Conservation (phyloP, 2,888 invertebrate genomes). For the Invenusta paracnida region DNA sequence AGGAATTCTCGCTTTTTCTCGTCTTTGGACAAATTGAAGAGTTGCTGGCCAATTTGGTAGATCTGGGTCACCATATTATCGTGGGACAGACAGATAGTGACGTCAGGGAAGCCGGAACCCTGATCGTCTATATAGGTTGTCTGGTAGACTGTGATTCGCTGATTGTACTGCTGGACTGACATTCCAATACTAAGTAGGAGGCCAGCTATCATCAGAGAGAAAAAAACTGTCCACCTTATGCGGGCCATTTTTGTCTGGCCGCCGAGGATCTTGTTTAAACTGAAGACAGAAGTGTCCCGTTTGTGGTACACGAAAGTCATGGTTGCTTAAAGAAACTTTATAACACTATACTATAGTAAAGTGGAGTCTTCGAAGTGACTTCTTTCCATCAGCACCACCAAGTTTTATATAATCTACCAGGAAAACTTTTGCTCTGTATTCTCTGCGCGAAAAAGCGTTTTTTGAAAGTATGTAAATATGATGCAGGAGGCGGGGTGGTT, state of each 20-base stretch:
- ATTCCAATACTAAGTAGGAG: background rate
- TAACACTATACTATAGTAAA: no score
- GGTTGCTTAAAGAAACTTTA: no score
- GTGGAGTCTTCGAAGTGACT: no score
- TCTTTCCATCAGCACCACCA: no score
- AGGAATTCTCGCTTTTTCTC: background rate
- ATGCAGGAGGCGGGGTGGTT: no score
- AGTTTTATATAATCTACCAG: no score
- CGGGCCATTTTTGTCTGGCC: background rate
- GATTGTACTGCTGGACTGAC: background rate
- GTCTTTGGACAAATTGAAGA: background rate
- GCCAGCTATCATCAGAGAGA: background rate
- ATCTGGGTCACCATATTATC: background rate
- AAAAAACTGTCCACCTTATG: background rate
- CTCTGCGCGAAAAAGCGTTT: no score
- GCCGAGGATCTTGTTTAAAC: background rate
- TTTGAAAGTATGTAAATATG: no score
- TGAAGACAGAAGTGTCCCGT: background rate
- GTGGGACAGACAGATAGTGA: background rate
- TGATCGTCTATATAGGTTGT: background rate
- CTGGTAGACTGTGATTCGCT: background rate
- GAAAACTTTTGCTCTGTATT: no score
- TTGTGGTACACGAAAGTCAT: no score
- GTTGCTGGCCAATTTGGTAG: background rate
- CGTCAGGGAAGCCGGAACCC: background rate